Base-by-base conservation (phyloP, 2,888 invertebrate genomes). In the Cheilosia variabilis region DNA sequence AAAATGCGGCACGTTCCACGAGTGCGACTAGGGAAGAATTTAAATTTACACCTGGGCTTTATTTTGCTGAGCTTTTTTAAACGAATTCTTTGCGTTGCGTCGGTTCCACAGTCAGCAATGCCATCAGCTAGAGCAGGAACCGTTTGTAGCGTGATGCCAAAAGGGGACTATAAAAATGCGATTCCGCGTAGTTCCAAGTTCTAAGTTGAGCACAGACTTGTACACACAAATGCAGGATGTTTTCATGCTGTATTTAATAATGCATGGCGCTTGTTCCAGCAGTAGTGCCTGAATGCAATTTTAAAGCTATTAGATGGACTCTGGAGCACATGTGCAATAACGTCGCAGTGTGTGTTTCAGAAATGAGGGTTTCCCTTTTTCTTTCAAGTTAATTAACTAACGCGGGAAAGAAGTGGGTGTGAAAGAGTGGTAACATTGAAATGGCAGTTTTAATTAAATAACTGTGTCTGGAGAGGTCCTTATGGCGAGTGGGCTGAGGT, bases 1-100 rank as follows among this genome's bases (percentile, higher is more conserved):
- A 82, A 82, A 82, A 65, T 66, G 60, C 71, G 60, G 60, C 82
- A 77, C 77, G 82, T 82, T 71, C 65, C 65, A 31, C 52, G 24
- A 57, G 41, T 31, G 31, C 50, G 53, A 53, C 13, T 65, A 52
- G 65, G 55, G 57, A 55, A 60, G 71, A 77, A 71, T 77, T 71
- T 82, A 77, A 60, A 77, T 82, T 58, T 82, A 66, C 65, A 78
- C 22, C 77, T 27, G 43, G 58, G 57, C 45, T 77, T 77, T 53
- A 77, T 82, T 77, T 71, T 34, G 69, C 58, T 71, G 71, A 71
- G 69, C 63, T 81, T 76, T 69, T 65, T 45, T 58, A 81, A 77
- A 77, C 50, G 53, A 68, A 62, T 68, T 27, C 62, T 19, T 43
- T n/a, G 34, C 53, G 31, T 50, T 45, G 22, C 7, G 22, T 13